Base-by-base conservation (phyloP, 2,888 invertebrate genomes). In the Tethea ocularis region DNA sequence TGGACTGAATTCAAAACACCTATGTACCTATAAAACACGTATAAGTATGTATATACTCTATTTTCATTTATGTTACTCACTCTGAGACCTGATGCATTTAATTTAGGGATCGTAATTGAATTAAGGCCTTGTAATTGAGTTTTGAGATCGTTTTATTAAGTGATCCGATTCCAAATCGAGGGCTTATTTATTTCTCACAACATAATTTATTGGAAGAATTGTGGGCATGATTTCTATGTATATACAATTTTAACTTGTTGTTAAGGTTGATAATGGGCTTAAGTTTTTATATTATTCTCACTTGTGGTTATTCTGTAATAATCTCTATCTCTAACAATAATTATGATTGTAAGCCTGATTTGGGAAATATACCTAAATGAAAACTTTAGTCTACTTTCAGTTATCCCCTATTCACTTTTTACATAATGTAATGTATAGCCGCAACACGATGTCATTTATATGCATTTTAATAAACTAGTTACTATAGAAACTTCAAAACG, bases 51-150 rank as follows among this genome's bases (percentile, higher is more conserved):
- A 46, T 20, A 46, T 20, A 46, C 20, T 20, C 46, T 46, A 46
- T 53, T 11, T 53, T 53, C 53, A 53, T 53, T 29, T 29, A 53
- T 29, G 15, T 53, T 53, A 20, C 29, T 3, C 20, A 29, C 29
- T 17, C 29, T 33, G 26, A 29, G 53, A 29, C 11, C 53, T 46
- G 46, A 53, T 53, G 53, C 53, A 53, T 53, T 53, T 26, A 53
- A 53, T 53, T 26, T 17, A 29, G 53, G 29, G 26, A 11, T 8
- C 17, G 26, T 53, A 29, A 29, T 53, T n/a, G 26, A 26, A 17
- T 53, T 52, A 52, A 24, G n/a, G 26, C 7, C 52, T 52, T n/a
- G 29, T 29, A 53, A 53, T 53, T 29, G 53, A 53, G 26, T 29
- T 53, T 29, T 53, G 46, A 20, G 46, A 46, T 46, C 46, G 46